These are phyloP conservation scores for Arion vulgaris DNA, from an alignment of 1,140 invertebrate species.

Conservation along the genomic window DNA sequence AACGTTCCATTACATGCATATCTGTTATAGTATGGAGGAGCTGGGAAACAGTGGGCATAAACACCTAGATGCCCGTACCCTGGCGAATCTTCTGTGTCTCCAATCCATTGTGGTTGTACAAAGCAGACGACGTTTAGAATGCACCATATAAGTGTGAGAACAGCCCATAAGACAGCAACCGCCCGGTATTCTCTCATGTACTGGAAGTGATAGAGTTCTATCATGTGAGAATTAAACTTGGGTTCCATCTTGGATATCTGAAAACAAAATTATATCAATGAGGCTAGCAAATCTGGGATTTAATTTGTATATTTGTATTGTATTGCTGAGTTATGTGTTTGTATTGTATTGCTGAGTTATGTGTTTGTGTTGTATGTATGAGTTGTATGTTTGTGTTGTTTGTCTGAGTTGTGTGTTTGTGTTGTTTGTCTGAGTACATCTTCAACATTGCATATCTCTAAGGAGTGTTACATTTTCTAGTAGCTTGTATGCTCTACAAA, in stretches of 20 bases:
- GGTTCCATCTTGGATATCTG: conserved; percentile 28
- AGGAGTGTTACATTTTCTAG: no score
- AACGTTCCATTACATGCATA: conserved; percentile 82
- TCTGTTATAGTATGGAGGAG: conserved; percentile 39
- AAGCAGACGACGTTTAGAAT: conserved; percentile 97
- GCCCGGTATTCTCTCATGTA: conserved; percentile 78
- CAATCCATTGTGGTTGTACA: conserved; percentile 95
- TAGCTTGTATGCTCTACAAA: no score
- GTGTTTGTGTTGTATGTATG: no score
- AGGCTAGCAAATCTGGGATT: no score
- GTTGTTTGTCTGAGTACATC: no score
- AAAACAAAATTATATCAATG: no score
- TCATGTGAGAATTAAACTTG: conserved; percentile 57
- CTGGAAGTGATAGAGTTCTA: conserved; percentile 57
- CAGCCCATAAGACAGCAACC: conserved; percentile 95
- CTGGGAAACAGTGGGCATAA: conserved; percentile 84
- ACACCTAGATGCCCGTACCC: conserved; percentile 92
- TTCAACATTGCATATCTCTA: no score
- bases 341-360: no score
- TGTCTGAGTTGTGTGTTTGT: no score
- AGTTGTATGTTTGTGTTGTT: no score
- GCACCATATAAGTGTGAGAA: conserved; percentile 95
- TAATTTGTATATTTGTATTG: no score
- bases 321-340: no score
- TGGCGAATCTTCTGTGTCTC: conserved; percentile 83